Conservation (phyloP, 2,797 vertebrate species). For the Danio jaintianensis region DNA sequence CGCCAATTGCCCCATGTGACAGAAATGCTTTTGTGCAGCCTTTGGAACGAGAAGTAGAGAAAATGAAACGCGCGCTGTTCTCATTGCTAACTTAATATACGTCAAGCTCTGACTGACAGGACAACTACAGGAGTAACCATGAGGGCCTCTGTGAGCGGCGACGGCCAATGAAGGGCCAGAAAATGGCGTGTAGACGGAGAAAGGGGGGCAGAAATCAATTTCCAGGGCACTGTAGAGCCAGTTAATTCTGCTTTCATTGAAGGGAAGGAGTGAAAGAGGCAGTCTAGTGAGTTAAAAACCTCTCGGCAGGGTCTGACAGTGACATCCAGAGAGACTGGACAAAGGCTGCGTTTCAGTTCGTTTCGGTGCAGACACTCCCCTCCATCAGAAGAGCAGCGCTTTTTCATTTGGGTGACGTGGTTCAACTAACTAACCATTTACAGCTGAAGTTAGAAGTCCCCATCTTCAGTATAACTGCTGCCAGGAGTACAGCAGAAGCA, state of each 20-base stretch:
- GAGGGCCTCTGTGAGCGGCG: constrained; percentile 28
- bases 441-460: constrained; percentile 25
- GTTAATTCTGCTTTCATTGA: constrained; percentile 56
- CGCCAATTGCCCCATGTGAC: constrained; percentile 51
- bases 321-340: constrained; percentile 53
- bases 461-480: background rate
- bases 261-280: constrained; percentile 46
- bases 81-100: constrained; percentile 55
- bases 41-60: constrained; percentile 49
- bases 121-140: constrained; percentile 50
- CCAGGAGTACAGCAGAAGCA: background rate
- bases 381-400: constrained; percentile 17
- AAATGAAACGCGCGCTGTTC: constrained; percentile 48
- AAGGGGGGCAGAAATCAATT: constrained; percentile 48
- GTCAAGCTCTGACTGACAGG: constrained; percentile 52
- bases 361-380: constrained; percentile 41
- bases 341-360: constrained; percentile 46
- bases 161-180: constrained; percentile 55
- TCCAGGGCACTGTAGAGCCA: constrained; percentile 50
- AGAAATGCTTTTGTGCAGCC: constrained; percentile 55
- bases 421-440: constrained; percentile 39
- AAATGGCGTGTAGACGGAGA: constrained; percentile 42
- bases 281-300: constrained; percentile 43
- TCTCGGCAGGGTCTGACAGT: constrained; percentile 52
- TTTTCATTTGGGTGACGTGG: background rate